Base-by-base conservation (phyloP, 1,140 invertebrate species). In the Lasaia peninsularis region DNA sequence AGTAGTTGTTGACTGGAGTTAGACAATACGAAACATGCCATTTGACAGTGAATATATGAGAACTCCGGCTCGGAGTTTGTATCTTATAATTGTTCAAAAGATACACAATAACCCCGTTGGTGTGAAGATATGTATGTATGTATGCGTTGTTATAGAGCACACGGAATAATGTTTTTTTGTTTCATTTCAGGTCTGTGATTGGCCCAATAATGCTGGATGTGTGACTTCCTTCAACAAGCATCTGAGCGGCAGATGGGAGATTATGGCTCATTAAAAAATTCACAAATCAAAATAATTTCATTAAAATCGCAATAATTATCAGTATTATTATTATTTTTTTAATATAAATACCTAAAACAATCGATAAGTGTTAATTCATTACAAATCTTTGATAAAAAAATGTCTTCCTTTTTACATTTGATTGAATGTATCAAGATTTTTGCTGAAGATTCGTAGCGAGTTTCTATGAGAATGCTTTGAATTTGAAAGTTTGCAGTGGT, bases 111-210 rank as follows among this genome's bases (percentile, higher is more conserved):
- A 24, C 24, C 24, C 0, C 24, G 0, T 24, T 24, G 24, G 24
- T 6, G 24, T 24, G 24, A 37, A 37, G 14, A 37, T 37, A n/a
- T 16, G 14, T 37, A n/a, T n/a, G 35, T n/a, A 37, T 37, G 35
- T 37, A 16, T 9, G n/a, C n/a, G n/a, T n/a, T n/a, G n/a, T n/a
- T n/a, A n/a, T n/a, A n/a, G n/a, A n/a, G n/a, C n/a, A 28, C 8
- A 28, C 24, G 24, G n/a, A n/a, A 28, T 28, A 28, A 28, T 7
- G 1, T 28, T 16, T 49, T 33, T 31, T 54, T 51, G 11, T 62
- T 33, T 52, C 57, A 51, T 65, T 57, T 9, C 57, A 78, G 75
- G 75, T 78, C 8, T 78, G 75, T 31, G 75, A 78, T 40, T 73
- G 62, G 65, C 65, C 69, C 10, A 35, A 10, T 4, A 31, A 65